These are phyloP conservation scores for Drosophila saltans DNA, from an alignment of 1,140 invertebrate species.

Conservation along the genomic window DNA sequence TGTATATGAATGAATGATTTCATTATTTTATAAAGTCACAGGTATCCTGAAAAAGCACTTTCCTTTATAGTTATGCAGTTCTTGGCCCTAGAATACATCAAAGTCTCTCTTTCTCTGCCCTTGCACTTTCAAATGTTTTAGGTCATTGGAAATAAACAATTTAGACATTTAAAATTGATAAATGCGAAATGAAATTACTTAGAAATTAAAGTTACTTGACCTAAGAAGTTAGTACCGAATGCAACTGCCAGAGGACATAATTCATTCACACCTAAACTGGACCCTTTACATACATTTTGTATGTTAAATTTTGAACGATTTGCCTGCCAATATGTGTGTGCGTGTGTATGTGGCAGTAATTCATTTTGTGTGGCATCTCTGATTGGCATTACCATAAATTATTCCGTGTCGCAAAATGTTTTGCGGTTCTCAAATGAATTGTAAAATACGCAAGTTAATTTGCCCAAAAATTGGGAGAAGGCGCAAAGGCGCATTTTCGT, in stretches of 20 bases:
- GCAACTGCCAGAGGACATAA: background rate
- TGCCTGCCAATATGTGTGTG: background rate
- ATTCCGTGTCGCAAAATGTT: constrained; percentile 50
- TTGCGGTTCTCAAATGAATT: constrained; percentile 59
- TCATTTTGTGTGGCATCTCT: constrained; percentile 54
- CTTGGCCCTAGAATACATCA: too few species aligned
- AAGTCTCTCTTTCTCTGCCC: too few species aligned
- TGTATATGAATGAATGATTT: too few species aligned
- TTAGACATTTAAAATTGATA: background rate
- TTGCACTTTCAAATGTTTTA: too few species aligned
- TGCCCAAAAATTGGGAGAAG: background rate
- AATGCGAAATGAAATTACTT: background rate
- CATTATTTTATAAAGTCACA: too few species aligned
- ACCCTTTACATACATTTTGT: background rate
- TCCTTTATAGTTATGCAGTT: too few species aligned
- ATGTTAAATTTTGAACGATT: background rate
- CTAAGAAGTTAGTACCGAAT: background rate
- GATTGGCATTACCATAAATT: constrained; percentile 64
- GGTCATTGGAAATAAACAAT: too few species aligned
- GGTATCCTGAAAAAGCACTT: too few species aligned
- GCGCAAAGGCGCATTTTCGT: constrained; percentile 23
- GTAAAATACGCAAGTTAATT: constrained; percentile 61
- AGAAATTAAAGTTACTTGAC: background rate
- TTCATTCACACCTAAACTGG: constrained; percentile 15
- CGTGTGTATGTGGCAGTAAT: constrained; percentile 16